Percentiles rank a stretch among this genome's conserved stretches.
Evolutionary conservation across 2,797 vertebrate species (phyloP).

Genomic region (Nyctibius grandis): DNA sequence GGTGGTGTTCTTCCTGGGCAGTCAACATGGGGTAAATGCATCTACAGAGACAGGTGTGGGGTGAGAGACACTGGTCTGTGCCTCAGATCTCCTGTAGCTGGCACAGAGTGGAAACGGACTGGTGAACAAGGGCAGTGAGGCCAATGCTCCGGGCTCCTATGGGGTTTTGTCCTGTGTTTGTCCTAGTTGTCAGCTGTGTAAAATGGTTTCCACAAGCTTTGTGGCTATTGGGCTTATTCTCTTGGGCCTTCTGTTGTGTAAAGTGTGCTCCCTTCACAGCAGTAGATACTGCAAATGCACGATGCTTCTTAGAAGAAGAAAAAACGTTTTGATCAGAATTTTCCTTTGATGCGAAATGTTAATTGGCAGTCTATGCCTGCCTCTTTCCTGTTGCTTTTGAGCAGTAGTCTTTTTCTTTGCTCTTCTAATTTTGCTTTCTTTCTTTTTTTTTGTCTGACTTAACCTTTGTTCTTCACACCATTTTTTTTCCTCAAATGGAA

Average conservation of each 20-base stretch:
- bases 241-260: background rate
- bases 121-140: background rate
- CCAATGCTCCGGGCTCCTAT: background rate
- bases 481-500: background rate
- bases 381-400: background rate
- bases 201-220: background rate
- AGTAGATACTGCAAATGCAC: background rate
- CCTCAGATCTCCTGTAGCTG: background rate
- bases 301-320: background rate
- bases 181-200: background rate
- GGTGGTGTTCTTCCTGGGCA: accelerated
- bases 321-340: background rate
- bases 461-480: background rate
- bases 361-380: background rate
- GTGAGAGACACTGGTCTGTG: background rate
- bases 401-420: background rate
- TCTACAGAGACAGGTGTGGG: accelerated
- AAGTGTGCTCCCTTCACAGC: accelerated
- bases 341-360: constrained; percentile 7
- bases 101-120: background rate
- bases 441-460: background rate
- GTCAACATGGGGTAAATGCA: background rate
- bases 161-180: background rate
- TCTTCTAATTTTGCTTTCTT: background rate
- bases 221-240: background rate